Conservation (phyloP, 2,888 invertebrate species). For the Seira sanloemensis region DNA sequence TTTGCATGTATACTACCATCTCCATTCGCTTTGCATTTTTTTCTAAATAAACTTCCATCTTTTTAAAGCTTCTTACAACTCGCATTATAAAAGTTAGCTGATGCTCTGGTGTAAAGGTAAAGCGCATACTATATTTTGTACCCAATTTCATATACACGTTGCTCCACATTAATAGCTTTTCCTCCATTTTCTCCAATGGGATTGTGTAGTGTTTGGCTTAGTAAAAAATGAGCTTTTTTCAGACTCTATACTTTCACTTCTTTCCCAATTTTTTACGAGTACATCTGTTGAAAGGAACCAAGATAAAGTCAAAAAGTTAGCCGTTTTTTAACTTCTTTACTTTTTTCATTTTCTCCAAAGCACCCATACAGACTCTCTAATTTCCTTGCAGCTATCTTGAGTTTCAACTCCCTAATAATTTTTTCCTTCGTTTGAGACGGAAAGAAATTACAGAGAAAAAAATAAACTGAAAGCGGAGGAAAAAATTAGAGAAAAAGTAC, state of each 20-base stretch:
- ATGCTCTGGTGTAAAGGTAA: neutral
- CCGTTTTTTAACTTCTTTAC: slow-evolving; percentile 19
- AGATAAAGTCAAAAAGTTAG: slow-evolving; percentile 55
- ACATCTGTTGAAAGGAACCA: slow-evolving; percentile 53
- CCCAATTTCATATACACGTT: slow-evolving; percentile 4
- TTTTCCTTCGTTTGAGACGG: slow-evolving; percentile 31
- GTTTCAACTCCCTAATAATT: slow-evolving; percentile 59
- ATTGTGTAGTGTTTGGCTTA: slow-evolving; percentile 40
- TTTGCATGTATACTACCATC: neutral
- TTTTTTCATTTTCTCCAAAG: slow-evolving; percentile 21
- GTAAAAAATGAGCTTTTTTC: slow-evolving; percentile 33
- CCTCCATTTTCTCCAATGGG: slow-evolving; percentile 4
- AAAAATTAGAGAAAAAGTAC: neutral
- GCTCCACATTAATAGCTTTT: neutral
- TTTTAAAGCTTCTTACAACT: neutral
- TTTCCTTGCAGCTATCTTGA: slow-evolving; percentile 46
- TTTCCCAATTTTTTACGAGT: neutral
- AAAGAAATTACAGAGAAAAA: slow-evolving; percentile 30
- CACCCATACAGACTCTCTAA: neutral
- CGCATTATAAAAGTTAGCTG: neutral
- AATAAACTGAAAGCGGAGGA: slow-evolving; percentile 31
- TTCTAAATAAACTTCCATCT: neutral
- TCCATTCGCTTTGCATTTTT: neutral
- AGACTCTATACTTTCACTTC: neutral
- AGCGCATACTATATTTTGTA: neutral